phyloP scores from a whole-genome alignment of 2,113 vertebrate species.

The Sinosuthora webbiana region DNA sequence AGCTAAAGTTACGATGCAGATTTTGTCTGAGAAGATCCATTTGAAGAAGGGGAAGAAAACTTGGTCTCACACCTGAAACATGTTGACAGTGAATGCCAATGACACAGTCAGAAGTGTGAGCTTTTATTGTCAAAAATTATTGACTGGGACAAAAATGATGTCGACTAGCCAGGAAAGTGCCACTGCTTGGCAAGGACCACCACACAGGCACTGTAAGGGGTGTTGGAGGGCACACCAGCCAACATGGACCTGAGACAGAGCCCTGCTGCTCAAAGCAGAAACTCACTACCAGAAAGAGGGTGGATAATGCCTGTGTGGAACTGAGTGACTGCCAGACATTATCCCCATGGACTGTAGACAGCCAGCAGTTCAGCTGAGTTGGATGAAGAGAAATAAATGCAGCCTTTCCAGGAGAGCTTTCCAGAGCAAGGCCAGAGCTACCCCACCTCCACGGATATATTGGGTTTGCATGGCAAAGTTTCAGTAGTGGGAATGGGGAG shows the following conservation, averaged over 20 bases:
- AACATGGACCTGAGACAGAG: not conserved
- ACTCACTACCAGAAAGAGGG: accelerated
- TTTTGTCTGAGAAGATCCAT: not conserved
- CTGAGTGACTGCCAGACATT: not conserved
- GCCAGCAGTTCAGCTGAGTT: not conserved
- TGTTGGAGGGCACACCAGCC: accelerated
- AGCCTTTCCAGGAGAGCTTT: not conserved
- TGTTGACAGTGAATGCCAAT: not conserved
- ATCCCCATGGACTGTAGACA: not conserved
- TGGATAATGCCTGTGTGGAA: not conserved
- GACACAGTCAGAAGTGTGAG: not conserved
- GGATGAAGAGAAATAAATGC: not conserved
- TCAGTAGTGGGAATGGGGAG: not conserved
- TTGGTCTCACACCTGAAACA: not conserved
- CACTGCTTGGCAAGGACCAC: not conserved
- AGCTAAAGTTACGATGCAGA: not conserved
- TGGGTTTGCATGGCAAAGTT: not conserved
- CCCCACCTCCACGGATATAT: accelerated
- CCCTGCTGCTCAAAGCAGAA: not conserved
- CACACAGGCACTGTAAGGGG: not conserved
- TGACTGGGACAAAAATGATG: accelerated
- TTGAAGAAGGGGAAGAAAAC: not conserved
- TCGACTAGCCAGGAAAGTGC: not conserved
- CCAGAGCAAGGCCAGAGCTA: not conserved
- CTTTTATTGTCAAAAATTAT: not conserved